phyloP scores from a whole-genome alignment of 2,797 vertebrate species.

The Onychomys torridus region DNA sequence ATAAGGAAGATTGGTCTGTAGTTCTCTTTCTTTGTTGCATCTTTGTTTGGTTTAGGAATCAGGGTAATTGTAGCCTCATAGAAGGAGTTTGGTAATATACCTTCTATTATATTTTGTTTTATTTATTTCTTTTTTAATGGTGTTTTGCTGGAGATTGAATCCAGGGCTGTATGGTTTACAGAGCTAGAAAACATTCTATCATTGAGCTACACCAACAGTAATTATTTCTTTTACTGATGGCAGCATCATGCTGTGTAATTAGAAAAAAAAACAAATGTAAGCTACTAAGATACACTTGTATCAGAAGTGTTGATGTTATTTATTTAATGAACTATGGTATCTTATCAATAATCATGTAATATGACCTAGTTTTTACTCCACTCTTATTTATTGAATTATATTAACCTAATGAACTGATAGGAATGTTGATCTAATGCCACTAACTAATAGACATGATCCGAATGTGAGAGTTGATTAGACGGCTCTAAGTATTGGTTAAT shows the following conservation, averaged over 20 bases:
- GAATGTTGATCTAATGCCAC: slow-evolving; percentile 1
- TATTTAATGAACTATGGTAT: slow-evolving; percentile 55
- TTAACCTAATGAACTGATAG: slow-evolving; percentile 66
- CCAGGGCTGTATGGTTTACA: not conserved
- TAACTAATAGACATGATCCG: slow-evolving; percentile 49
- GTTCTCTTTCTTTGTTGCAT: no score
- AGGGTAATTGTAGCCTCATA: no score
- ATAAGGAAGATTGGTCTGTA: no score
- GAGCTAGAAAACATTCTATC: not conserved
- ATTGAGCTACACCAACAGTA: not conserved
- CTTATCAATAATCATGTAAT: slow-evolving; percentile 62
- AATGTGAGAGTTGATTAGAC: slow-evolving; percentile 64
- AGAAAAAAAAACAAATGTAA: not conserved
- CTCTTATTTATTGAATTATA: slow-evolving; percentile 75
- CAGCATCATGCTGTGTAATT: not conserved
- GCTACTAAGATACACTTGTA: slow-evolving; percentile 6
- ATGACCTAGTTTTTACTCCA: slow-evolving; percentile 41
- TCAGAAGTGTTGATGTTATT: slow-evolving; percentile 47
- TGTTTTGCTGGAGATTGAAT: not conserved
- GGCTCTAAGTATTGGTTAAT: slow-evolving; percentile 56
- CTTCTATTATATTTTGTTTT: not conserved
- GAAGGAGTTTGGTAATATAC: no score
- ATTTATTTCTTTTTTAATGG: not conserved
- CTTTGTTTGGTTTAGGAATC: no score
- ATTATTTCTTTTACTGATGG: not conserved